phyloP scores from a whole-genome alignment of 2,797 vertebrate genomes.

The Mormyrops boulengeri region DNA sequence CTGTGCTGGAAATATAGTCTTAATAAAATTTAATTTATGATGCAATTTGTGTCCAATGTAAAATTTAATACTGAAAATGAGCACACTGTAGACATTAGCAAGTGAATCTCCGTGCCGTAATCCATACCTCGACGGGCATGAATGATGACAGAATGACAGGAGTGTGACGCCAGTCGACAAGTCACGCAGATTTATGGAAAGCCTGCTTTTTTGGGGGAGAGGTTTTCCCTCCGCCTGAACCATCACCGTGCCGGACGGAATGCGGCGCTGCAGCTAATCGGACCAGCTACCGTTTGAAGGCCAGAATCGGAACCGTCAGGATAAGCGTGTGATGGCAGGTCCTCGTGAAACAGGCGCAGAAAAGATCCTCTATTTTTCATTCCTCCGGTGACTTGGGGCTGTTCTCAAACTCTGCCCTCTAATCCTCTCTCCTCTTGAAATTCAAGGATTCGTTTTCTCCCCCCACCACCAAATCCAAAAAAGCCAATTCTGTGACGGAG shows the following conservation, averaged over 20 bases:
- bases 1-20: neutral
- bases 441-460: neutral
- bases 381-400: neutral
- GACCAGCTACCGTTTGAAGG: neutral
- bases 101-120: slow-evolving; percentile 5
- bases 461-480: neutral
- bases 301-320: neutral
- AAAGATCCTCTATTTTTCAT: neutral
- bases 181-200: neutral
- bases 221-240: neutral
- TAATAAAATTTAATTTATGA: slow-evolving; percentile 21
- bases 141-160: neutral
- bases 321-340: neutral
- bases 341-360: neutral
- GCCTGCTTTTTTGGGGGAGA: neutral
- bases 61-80: slow-evolving; percentile 23
- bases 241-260: neutral
- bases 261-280: neutral
- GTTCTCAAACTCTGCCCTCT: slow-evolving; percentile 9
- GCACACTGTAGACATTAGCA: slow-evolving; percentile 21
- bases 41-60: slow-evolving; percentile 26
- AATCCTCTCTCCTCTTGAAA: slow-evolving; percentile 12
- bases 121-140: neutral
- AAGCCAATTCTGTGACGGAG: neutral
- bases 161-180: slow-evolving; percentile 13